Evolutionary conservation across 2,113 vertebrate genomes (phyloP).

Genomic region (Microtus pennsylvanicus): DNA sequence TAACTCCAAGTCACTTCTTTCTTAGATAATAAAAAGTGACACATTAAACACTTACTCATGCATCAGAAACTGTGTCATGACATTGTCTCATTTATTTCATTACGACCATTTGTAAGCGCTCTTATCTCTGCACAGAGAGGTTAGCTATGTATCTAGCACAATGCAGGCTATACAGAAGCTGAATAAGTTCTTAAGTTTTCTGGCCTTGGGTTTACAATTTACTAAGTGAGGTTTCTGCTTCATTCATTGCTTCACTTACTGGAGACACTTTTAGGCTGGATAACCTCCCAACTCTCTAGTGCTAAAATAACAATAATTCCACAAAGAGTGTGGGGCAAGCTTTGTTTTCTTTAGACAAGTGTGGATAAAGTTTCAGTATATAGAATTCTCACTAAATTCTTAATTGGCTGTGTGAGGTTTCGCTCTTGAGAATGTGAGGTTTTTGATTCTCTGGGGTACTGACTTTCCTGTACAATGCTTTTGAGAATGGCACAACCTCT

Average conservation of each 20-base stretch:
- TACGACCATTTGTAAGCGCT: neutral
- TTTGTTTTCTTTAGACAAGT: constrained; percentile 6
- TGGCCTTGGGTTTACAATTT: constrained; percentile 1
- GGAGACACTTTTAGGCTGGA: neutral
- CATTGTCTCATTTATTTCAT: constrained; percentile 50
- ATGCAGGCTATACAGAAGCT: neutral
- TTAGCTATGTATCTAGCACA: constrained; percentile 34
- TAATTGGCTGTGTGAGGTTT: constrained; percentile 14
- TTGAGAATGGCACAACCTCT: neutral
- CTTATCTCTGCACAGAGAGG: neutral
- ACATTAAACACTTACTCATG: constrained; percentile 18
- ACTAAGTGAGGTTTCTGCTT: neutral
- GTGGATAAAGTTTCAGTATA: constrained; percentile 34
- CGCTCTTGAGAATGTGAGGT: neutral
- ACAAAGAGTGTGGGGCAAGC: neutral
- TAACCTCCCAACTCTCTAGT: neutral
- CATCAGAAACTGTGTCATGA: constrained; percentile 46
- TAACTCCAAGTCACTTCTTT: constrained; percentile 53
- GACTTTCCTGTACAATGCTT: neutral
- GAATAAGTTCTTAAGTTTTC: neutral
- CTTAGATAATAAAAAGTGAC: constrained; percentile 28
- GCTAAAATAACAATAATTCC: constrained; percentile 49
- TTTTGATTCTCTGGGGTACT: neutral
- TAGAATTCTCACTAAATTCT: neutral
- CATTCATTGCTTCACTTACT: constrained; percentile 48